These are phyloP conservation scores for Syrphus vitripennis DNA, from an alignment of 2,888 invertebrate genomes.

Conservation along the genomic window DNA sequence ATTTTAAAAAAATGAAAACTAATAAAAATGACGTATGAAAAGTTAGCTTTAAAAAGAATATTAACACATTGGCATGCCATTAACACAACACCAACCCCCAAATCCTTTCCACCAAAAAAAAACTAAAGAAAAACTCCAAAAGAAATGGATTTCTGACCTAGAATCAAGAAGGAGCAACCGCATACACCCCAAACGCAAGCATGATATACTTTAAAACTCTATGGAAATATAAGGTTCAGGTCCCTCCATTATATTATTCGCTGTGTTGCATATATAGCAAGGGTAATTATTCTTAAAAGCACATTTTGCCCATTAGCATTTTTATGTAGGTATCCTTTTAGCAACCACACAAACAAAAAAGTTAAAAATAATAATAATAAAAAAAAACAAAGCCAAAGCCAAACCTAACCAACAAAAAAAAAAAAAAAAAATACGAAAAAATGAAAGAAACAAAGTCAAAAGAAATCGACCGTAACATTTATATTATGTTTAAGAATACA, in stretches of 20 bases:
- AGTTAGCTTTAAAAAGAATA: neutral
- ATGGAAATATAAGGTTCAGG: constrained; percentile 36
- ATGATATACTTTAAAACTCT: constrained; percentile 1
- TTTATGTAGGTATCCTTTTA: constrained; percentile 67
- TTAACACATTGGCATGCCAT: constrained; percentile 16
- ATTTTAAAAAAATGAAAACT: neutral
- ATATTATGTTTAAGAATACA: constrained; percentile 7
- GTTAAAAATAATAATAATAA: neutral
- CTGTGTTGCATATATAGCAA: constrained; percentile 51
- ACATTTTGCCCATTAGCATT: constrained; percentile 73
- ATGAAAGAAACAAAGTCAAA: constrained; percentile 20
- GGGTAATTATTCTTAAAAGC: constrained; percentile 73
- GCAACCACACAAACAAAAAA: constrained; percentile 36
- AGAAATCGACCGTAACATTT: constrained; percentile 47
- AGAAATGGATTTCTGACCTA: constrained; percentile 25
- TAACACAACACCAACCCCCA: neutral
- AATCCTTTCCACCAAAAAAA: neutral
- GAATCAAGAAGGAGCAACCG: constrained; percentile 40
- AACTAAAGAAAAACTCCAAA: neutral
- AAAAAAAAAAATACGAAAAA: neutral
- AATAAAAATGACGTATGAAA: no score
- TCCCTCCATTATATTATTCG: constrained; percentile 57
- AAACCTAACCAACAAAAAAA: neutral
- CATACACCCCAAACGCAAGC: neutral
- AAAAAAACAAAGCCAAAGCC: neutral